phyloP scores from a whole-genome alignment of 2,113 vertebrate genomes.

The Menidia beryllina region DNA sequence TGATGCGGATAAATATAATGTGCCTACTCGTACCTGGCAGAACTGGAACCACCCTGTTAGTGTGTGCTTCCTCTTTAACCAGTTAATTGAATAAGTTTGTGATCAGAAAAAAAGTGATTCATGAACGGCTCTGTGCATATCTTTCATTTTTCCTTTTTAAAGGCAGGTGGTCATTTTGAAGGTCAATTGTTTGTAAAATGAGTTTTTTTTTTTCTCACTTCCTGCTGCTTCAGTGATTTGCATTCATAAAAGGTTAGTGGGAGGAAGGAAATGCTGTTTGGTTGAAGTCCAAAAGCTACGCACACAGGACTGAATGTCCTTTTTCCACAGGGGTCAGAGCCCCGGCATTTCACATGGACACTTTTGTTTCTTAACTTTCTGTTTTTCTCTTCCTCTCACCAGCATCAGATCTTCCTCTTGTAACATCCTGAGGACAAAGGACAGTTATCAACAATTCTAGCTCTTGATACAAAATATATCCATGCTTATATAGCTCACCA shows the following conservation, averaged over 20 bases:
- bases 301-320: conserved; percentile 69
- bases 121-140: neutral
- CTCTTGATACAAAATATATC: conserved; percentile 59
- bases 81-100: conserved; percentile 21
- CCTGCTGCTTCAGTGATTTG: conserved; percentile 16
- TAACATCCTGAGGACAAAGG: conserved; percentile 52
- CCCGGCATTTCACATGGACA: conserved; percentile 42
- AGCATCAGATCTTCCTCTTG: conserved; percentile 53
- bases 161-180: neutral
- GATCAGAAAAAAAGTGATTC: neutral
- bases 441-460: conserved; percentile 53
- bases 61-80: conserved; percentile 16
- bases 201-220: conserved; percentile 20
- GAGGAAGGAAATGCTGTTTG: conserved; percentile 69
- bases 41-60: conserved; percentile 20
- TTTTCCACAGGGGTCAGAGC: conserved; percentile 61
- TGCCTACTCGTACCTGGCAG: conserved; percentile 9
- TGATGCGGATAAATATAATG: conserved; percentile 1
- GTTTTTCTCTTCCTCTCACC: conserved; percentile 35
- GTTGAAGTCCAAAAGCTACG: conserved; percentile 51
- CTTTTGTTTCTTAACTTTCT: conserved; percentile 22
- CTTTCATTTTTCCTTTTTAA: conserved; percentile 2
- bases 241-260: conserved; percentile 35
- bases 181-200: neutral
- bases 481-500: conserved; percentile 11